A percentile compares a stretch with the other conserved stretches of the same genome.
Conservation (phyloP, 2,797 vertebrate species). For the Parauchenoglanis ngamensis region DNA sequence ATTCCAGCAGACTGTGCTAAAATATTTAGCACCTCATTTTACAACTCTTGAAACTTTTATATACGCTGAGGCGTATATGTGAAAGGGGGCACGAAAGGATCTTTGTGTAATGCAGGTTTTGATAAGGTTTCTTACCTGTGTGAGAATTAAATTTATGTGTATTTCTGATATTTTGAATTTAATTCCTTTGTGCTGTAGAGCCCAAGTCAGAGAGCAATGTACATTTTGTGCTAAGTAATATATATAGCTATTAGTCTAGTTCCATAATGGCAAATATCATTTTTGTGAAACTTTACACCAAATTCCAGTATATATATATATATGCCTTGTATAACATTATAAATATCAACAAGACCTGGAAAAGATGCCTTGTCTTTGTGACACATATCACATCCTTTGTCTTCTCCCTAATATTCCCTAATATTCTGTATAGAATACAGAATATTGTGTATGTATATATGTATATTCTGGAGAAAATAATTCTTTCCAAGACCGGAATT, state of each 20-base stretch:
- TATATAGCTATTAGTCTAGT: background rate
- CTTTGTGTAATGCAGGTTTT: background rate
- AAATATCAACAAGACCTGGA: background rate
- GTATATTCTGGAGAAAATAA: too few relatives aligned
- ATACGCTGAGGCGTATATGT: background rate
- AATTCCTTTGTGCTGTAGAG: background rate
- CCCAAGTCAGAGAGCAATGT: background rate
- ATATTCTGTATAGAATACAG: too few relatives aligned
- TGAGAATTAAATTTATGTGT: background rate
- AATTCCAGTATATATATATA: too few relatives aligned
- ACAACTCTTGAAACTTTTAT: conserved; percentile 13
- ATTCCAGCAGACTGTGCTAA: conserved; percentile 11
- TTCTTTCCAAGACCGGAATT: background rate
- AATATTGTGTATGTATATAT: too few relatives aligned
- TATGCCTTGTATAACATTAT: background rate
- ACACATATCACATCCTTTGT: background rate
- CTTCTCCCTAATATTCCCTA: background rate
- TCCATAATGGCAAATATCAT: background rate
- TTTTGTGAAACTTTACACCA: background rate
- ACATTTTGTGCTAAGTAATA: background rate
- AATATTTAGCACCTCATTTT: conserved; percentile 9
- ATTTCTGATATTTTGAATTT: background rate
- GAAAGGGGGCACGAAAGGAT: background rate
- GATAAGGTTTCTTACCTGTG: background rate
- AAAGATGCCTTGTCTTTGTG: background rate